A percentile compares a stretch with the other conserved stretches of the same genome.
Evolutionary conservation across 2,888 invertebrate species (phyloP).

Genomic region (Chrysolina oricalcia): DNA sequence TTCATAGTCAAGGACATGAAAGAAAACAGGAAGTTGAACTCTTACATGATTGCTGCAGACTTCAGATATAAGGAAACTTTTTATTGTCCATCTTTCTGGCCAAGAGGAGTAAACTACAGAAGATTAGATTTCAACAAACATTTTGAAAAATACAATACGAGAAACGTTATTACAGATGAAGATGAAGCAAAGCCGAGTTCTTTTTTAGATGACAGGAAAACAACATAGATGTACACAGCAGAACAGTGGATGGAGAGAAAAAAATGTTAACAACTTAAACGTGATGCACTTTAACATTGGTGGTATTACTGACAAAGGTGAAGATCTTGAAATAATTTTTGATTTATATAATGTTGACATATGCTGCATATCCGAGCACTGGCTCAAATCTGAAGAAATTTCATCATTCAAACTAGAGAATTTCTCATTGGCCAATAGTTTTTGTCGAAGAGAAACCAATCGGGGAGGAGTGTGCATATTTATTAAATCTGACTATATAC

Average conservation of each 20-base stretch:
- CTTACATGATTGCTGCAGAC: constrained; percentile 19
- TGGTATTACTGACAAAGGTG: not conserved
- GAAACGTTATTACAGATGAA: constrained; percentile 1
- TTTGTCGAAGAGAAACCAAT: too few relatives aligned
- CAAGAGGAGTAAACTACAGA: constrained; percentile 4
- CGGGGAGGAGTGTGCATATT: too few relatives aligned
- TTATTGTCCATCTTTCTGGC: constrained; percentile 12
- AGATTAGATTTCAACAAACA: constrained; percentile 17
- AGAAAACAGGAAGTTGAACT: not conserved
- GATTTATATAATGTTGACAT: too few relatives aligned
- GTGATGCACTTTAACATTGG: constrained; percentile 2
- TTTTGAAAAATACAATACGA: too few relatives aligned
- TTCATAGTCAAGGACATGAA: constrained; percentile 18
- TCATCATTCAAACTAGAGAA: too few relatives aligned
- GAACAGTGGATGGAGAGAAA: constrained; percentile 1
- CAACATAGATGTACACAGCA: constrained; percentile 2
- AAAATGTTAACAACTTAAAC: not conserved
- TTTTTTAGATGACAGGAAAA: too few relatives aligned
- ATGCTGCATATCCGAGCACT: too few relatives aligned
- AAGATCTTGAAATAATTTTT: too few relatives aligned
- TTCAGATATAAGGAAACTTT: not conserved
- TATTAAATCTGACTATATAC: too few relatives aligned
- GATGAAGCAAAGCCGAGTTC: not conserved
- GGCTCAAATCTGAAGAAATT: too few relatives aligned
- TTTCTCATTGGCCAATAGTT: too few relatives aligned